Percentiles rank a stretch among this genome's conserved stretches.
These are phyloP conservation scores for Aethes cnicana DNA, from an alignment of 2,888 invertebrate species.

Conservation along the genomic window DNA sequence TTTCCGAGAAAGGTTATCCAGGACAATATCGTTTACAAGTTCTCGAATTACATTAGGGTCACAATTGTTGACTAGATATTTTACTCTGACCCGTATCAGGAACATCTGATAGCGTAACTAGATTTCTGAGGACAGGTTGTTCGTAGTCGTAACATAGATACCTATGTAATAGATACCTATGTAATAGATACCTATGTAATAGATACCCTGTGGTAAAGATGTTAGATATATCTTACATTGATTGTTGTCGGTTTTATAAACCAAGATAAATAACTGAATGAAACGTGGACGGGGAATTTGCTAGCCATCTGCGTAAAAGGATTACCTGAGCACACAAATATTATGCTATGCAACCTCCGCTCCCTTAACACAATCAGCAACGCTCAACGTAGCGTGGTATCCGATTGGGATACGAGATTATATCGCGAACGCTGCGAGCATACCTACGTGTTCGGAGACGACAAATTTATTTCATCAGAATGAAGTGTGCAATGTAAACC, in stretches of 20 bases:
- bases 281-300: slow-evolving; percentile 1
- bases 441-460: no score
- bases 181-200: no score
- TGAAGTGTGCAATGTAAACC: no score
- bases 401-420: slow-evolving; percentile 22
- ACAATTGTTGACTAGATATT: not conserved
- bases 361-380: slow-evolving; percentile 18
- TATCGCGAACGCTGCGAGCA: slow-evolving; percentile 5
- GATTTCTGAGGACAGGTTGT: not conserved
- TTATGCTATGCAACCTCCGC: slow-evolving; percentile 16
- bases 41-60: slow-evolving; percentile 19
- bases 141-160: not conserved
- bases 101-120: not conserved
- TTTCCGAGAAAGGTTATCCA: slow-evolving; percentile 7
- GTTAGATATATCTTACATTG: no score
- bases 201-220: no score
- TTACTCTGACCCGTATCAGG: not conserved
- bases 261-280: no score
- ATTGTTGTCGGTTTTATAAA: no score
- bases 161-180: no score
- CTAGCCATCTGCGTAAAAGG: slow-evolving; percentile 24
- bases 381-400: slow-evolving; percentile 19
- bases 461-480: no score
- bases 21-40: slow-evolving; percentile 18
- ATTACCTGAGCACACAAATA: slow-evolving; percentile 18